Evolutionary conservation across 2,797 vertebrate species (phyloP), one percentile per base, ranked within the genome.

Genomic region (Semaprochilodus insignis): DNA sequence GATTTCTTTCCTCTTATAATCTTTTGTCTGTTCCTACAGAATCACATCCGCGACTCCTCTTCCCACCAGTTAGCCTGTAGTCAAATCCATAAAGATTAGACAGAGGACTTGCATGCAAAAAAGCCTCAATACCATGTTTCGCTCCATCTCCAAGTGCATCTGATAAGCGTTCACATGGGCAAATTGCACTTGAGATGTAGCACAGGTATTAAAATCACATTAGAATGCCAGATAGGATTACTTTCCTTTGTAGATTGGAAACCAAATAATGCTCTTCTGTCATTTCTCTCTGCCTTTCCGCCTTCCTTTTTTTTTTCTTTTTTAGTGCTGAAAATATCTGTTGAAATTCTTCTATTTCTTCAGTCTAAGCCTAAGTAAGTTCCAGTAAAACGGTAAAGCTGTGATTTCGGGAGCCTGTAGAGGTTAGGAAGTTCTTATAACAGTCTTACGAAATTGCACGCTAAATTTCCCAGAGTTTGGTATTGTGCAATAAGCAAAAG

Each of bases 131-230:
- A 57, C 83, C 75, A 75, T 62, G 81, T 90, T 89, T 86, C 81
- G 81, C 87, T 83, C 74, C 80, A 88, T 92, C 88, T 78, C 78
- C 75, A 85, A 78, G 86, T 86, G 59, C 62, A 85, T 88, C 89
- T 90, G 92, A 93, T 93, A 86, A 90, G 87, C 86, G 59, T 51
- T 59, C 75, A 87, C 86, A 86, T 40, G 80, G 57, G 88, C 85
- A 67, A 86, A 89, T 86, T 86, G n/a, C 80, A 84, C 84, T 89
- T 52, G 15, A 87, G 69, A 89, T 88, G 86, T 89, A 88, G 81
- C 88, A 85, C 78, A 70, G 86, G 85, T 87, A 85, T 91, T 85
- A 87, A 90, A 91, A 92, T 91, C 85, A 81, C 65, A 83, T 90
- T 85, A 85, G 57, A 88, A 79, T 81, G 60, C 80, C 63, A 89